Percentiles rank a stretch among this genome's conserved stretches.
Conservation (phyloP, 2,113 vertebrate species). For the Ceyx melanurus region DNA sequence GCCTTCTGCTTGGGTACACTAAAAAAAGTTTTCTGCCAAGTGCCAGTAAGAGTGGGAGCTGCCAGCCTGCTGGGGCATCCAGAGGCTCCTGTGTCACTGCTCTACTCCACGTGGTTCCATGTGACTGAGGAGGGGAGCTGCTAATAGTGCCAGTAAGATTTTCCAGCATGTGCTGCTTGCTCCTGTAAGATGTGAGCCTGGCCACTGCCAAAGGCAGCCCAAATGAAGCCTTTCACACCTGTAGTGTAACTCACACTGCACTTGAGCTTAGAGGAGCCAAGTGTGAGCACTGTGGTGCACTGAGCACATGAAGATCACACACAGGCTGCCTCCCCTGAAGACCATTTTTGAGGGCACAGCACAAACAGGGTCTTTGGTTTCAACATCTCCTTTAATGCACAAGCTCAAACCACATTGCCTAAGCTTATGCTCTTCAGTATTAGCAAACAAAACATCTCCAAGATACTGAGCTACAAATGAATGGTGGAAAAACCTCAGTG, state of each 20-base stretch:
- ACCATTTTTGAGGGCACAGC: neutral
- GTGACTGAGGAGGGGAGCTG: neutral
- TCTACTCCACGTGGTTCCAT: neutral
- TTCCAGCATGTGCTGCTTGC: neutral
- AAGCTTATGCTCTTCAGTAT: too few relatives aligned
- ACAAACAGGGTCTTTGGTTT: neutral
- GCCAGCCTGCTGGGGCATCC: neutral
- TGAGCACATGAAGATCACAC: rapidly evolving
- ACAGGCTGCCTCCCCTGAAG: neutral
- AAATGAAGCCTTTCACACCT: neutral
- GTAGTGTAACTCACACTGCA: neutral
- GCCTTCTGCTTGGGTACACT: neutral
- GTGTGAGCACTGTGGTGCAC: too few relatives aligned
- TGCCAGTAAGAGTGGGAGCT: neutral
- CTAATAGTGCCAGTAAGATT: neutral
- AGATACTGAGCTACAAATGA: neutral
- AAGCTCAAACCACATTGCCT: neutral
- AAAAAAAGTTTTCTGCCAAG: neutral
- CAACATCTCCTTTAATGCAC: neutral
- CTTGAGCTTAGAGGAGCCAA: neutral
- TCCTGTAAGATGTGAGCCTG: neutral
- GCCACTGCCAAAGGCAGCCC: neutral
- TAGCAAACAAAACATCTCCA: neutral
- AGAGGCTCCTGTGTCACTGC: neutral
- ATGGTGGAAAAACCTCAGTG: neutral